These are phyloP conservation scores for Rhynchotus rufescens DNA, from an alignment of 2,797 vertebrate genomes.

Conservation along the genomic window DNA sequence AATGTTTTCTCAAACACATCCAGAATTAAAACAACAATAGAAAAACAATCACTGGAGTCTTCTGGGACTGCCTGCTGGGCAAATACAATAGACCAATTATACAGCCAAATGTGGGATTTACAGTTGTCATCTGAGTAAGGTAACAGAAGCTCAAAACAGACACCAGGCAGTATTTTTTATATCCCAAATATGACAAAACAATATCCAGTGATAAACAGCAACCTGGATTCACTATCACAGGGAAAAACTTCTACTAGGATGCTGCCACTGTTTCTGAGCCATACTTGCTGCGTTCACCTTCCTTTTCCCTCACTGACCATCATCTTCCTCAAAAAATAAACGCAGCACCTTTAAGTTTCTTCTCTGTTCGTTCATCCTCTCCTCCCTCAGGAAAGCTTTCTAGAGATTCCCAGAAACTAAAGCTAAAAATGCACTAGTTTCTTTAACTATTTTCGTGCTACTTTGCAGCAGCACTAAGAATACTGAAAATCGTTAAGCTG, in stretches of 20 bases:
- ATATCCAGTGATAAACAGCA: neutral
- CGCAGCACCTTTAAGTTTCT: neutral
- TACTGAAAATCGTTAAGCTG: neutral
- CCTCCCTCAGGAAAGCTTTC: neutral
- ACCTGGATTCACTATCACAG: neutral
- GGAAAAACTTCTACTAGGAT: neutral
- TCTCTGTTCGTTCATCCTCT: neutral
- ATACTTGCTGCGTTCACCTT: accelerated
- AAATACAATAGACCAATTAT: neutral
- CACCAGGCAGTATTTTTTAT: neutral
- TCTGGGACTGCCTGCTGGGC: neutral
- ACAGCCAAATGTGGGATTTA: accelerated
- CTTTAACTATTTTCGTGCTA: neutral
- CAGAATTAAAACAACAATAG: neutral
- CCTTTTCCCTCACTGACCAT: neutral
- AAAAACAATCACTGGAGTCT: neutral
- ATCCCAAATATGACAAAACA: neutral
- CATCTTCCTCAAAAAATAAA: neutral
- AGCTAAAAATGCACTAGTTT: neutral
- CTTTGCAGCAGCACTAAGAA: neutral
- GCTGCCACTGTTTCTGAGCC: neutral
- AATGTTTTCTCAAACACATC: neutral
- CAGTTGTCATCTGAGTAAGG: neutral
- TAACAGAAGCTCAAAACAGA: neutral
- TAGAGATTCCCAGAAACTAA: too few species aligned